A percentile compares a stretch with the other conserved stretches of the same genome.
Conservation (phyloP, 2,113 vertebrate species). For the Pseudolaguvia tuberculata region DNA sequence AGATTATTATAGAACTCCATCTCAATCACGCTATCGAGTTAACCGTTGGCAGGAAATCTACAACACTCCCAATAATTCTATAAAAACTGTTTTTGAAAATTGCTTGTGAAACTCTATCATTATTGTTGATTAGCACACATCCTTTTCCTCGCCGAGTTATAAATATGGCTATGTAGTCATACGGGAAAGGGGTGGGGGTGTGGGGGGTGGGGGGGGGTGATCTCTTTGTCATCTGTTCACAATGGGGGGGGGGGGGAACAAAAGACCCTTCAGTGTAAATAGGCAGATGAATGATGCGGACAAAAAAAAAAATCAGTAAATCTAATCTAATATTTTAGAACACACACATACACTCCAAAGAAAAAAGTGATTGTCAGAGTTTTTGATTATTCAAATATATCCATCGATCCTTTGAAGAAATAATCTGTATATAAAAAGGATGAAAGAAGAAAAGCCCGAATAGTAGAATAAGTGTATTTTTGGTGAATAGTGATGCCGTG, state of each 20-base stretch:
- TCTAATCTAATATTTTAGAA: not conserved
- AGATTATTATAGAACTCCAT: constrained; percentile 13
- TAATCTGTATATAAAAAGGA: not conserved
- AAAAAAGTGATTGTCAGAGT: not conserved
- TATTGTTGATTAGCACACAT: constrained; percentile 13
- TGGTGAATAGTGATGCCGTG: not conserved
- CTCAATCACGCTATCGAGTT: constrained; percentile 19
- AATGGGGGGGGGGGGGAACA: not conserved
- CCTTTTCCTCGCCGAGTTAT: not conserved
- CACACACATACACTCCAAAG: not conserved
- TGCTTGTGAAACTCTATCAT: not conserved
- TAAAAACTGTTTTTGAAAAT: constrained; percentile 16
- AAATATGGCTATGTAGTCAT: constrained; percentile 7
- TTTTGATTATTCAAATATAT: not conserved
- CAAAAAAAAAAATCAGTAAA: not conserved
- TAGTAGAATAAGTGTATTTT: no score
- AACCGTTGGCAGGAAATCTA: constrained; percentile 12
- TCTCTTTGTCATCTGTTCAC: not conserved
- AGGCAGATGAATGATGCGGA: not conserved
- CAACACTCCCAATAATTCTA: constrained; percentile 2
- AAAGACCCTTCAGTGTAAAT: not conserved
- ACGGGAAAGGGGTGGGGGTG: not conserved
- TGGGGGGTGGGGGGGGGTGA: not conserved
- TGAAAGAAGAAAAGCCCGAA: not conserved
- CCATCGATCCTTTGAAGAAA: not conserved